A percentile compares a stretch with the other conserved stretches of the same genome.
These are phyloP conservation scores for Phenganax stokvisi DNA, from an alignment of 92 coral and sea anemone genomes.

Conservation along the genomic window DNA sequence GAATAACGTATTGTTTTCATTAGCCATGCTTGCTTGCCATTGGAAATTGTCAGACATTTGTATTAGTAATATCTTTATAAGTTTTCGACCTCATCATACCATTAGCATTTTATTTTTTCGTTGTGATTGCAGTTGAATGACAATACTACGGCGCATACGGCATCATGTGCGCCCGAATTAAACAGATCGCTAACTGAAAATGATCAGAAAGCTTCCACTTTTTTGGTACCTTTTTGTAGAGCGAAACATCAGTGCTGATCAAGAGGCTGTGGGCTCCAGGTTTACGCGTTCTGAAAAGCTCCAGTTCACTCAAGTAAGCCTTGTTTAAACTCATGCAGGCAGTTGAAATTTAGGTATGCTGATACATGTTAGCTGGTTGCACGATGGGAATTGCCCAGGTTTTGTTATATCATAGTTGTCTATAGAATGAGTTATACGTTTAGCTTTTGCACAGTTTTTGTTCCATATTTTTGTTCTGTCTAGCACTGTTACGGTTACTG, in stretches of 20 bases:
- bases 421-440: background rate
- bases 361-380: background rate
- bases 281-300: slow-evolving; percentile 91
- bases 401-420: background rate
- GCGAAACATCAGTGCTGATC: slow-evolving; percentile 48
- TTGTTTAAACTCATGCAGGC: too few species aligned
- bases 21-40: background rate
- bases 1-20: background rate
- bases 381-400: too few species aligned
- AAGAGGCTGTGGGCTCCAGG: slow-evolving; percentile 71
- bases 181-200: too few species aligned
- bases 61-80: too few species aligned
- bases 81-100: too few species aligned
- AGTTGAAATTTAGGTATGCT: background rate
- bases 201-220: background rate
- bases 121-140: too few species aligned
- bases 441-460: background rate
- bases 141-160: too few species aligned
- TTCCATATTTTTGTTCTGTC: too few species aligned
- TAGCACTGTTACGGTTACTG: too few species aligned
- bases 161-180: too few species aligned
- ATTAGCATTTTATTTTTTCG: too few species aligned
- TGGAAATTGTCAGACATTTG: too few species aligned
- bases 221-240: slow-evolving; percentile 35
- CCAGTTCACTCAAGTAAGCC: slow-evolving; percentile 89